Evolutionary conservation across 2,888 invertebrate species (phyloP).

Genomic region (Brenthis daphne): DNA sequence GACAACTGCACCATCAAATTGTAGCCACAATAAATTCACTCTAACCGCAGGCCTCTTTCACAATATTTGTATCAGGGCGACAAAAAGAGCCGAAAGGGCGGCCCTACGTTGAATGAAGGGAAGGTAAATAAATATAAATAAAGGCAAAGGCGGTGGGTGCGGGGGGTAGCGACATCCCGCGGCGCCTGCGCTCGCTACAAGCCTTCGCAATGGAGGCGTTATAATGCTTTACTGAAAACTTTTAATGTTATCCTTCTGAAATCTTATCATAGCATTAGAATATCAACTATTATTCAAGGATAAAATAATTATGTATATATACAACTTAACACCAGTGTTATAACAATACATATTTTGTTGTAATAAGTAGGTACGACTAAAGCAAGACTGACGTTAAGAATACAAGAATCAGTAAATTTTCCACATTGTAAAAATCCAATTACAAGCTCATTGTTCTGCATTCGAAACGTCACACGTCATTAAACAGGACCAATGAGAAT

Average conservation of each 20-base stretch:
- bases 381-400: slow-evolving; percentile 19
- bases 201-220: slow-evolving; percentile 31
- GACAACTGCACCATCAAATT: slow-evolving; percentile 67
- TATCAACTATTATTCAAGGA: too few relatives aligned
- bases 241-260: background rate
- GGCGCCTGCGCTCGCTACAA: slow-evolving; percentile 45
- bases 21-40: slow-evolving; percentile 78
- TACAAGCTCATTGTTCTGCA: slow-evolving; percentile 71
- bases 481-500: slow-evolving; percentile 77
- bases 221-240: slow-evolving; percentile 12
- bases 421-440: slow-evolving; percentile 71
- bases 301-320: background rate
- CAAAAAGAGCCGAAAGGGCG: slow-evolving; percentile 82
- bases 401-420: slow-evolving; percentile 47
- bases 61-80: slow-evolving; percentile 81
- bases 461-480: slow-evolving; percentile 74
- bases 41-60: slow-evolving; percentile 79
- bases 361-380: slow-evolving; percentile 4
- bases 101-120: slow-evolving; percentile 80
- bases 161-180: slow-evolving; percentile 46
- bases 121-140: slow-evolving; percentile 83
- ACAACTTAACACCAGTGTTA: background rate
- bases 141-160: slow-evolving; percentile 67
- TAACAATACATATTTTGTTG: background rate
- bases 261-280: background rate